A percentile compares a stretch with the other conserved stretches of the same genome.
phyloP scores from a whole-genome alignment of 2,113 vertebrate species.

The Aviceda subcristata region DNA sequence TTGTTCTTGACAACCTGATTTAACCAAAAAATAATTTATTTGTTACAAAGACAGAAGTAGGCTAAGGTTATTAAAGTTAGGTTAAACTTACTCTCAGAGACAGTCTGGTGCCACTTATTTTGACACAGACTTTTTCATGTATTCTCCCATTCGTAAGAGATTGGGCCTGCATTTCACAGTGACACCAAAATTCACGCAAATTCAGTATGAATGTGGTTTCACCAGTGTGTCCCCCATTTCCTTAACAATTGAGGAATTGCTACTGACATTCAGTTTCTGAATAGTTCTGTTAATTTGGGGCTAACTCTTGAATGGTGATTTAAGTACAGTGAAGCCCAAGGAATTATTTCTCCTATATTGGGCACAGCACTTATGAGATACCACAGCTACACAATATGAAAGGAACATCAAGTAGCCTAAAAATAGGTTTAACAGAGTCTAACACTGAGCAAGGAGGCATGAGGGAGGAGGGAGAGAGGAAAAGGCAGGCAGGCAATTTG shows the following conservation, averaged over 20 bases:
- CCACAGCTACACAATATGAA: neutral
- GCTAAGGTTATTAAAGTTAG: neutral
- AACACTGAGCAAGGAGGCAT: neutral
- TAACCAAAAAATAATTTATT: neutral
- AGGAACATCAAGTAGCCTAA: neutral
- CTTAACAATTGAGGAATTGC: neutral
- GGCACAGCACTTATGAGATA: neutral
- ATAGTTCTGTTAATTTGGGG: neutral
- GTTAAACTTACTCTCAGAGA: neutral
- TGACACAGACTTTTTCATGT: neutral
- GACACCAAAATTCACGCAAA: neutral
- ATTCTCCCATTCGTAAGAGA: neutral
- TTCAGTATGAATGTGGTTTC: neutral
- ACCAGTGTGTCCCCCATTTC: neutral
- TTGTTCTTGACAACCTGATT: neutral
- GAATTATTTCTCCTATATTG: neutral
- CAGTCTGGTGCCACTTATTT: neutral
- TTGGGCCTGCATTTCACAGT: neutral
- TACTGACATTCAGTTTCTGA: neutral
- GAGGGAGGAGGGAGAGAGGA: neutral
- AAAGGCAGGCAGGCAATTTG: neutral
- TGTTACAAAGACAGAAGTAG: neutral
- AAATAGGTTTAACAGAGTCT: neutral
- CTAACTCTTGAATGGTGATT: neutral
- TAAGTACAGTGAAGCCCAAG: neutral